Conservation (phyloP, 1,140 invertebrate genomes). For the Cyrtorhinus lividipennis region DNA sequence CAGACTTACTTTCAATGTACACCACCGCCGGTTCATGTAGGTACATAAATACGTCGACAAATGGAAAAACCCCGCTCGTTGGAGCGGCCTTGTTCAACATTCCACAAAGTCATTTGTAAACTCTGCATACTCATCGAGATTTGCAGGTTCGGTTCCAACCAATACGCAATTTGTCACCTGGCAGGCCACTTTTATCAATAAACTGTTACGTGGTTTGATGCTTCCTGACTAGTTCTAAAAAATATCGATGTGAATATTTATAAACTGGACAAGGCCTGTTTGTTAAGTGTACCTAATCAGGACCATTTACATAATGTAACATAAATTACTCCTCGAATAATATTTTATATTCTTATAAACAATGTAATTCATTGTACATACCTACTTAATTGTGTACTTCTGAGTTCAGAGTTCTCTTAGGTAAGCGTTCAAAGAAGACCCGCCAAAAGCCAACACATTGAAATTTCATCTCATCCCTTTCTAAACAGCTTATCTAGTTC, state of each 20-base stretch:
- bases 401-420: background rate
- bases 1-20: no score
- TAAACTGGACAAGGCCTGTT: conserved; percentile 16
- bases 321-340: conserved; percentile 11
- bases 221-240: background rate
- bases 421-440: background rate
- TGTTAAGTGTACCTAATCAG: conserved; percentile 13
- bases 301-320: conserved; percentile 15
- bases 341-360: conserved; percentile 15
- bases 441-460: background rate
- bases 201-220: background rate
- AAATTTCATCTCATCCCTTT: background rate
- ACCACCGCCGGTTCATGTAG: no score
- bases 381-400: background rate
- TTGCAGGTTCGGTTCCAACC: background rate
- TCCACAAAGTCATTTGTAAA: background rate
- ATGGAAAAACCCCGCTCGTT: no score
- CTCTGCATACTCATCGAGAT: background rate
- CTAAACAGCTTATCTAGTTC: background rate
- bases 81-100: no score
- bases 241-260: conserved; percentile 5
- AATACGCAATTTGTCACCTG: background rate
- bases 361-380: conserved; percentile 10
- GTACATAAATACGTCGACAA: no score
- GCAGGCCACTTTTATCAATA: background rate